Conservation (phyloP, 1,140 invertebrate genomes). For the Scaptomyza graminum region DNA sequence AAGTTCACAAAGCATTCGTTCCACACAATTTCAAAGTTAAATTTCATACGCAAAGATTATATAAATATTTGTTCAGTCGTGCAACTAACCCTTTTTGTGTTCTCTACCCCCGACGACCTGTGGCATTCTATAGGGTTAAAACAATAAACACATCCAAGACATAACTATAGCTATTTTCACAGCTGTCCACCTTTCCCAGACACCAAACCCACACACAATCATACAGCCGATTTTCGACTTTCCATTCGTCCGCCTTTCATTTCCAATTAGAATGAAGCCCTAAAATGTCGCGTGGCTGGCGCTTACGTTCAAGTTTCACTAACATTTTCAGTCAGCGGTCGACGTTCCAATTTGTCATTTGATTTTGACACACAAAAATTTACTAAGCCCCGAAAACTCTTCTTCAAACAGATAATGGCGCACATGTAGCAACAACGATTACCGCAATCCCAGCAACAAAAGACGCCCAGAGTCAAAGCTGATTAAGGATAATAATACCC, state of each 20-base stretch:
- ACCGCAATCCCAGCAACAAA: slow-evolving; percentile 15
- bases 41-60: slow-evolving; percentile 6
- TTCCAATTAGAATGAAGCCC: slow-evolving; percentile 71
- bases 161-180: slow-evolving; percentile 44
- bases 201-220: too few species aligned
- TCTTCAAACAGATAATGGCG: slow-evolving; percentile 43
- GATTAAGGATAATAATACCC: slow-evolving; percentile 24
- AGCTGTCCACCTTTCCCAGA: slow-evolving; percentile 63
- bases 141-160: neutral
- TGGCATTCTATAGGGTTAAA: slow-evolving; percentile 37
- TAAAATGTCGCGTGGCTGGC: slow-evolving; percentile 56
- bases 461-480: slow-evolving; percentile 8
- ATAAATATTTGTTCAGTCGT: slow-evolving; percentile 55
- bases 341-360: slow-evolving; percentile 62
- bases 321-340: slow-evolving; percentile 54
- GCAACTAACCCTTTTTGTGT: slow-evolving; percentile 34
- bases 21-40: slow-evolving; percentile 9
- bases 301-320: slow-evolving; percentile 49
- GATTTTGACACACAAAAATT: slow-evolving; percentile 47
- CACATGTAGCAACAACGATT: slow-evolving; percentile 26
- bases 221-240: slow-evolving; percentile 15
- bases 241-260: slow-evolving; percentile 48
- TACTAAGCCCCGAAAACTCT: slow-evolving; percentile 16
- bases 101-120: slow-evolving; percentile 31
- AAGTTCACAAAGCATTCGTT: neutral